Percentiles rank a stretch among this genome's conserved stretches.
phyloP scores from a whole-genome alignment of 2,113 vertebrate species.

The Merops nubicus region DNA sequence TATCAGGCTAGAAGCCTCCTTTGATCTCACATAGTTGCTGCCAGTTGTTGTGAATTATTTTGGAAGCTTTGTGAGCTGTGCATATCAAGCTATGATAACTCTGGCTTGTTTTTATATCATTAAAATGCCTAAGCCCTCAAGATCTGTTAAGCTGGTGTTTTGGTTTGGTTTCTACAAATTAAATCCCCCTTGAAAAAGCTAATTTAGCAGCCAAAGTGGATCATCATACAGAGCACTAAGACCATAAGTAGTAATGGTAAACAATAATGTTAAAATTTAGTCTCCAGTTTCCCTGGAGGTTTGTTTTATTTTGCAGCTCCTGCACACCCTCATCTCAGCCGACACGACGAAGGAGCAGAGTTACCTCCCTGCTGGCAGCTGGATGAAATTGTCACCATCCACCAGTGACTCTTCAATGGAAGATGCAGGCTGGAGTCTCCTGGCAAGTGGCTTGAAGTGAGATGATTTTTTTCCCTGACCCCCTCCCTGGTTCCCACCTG shows the following conservation, averaged over 20 bases:
- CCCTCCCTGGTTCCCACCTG: rapidly evolving
- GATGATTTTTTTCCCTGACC: not conserved
- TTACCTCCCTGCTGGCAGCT: not conserved
- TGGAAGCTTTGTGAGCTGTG: not conserved
- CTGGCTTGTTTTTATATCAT: not conserved
- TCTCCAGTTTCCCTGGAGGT: not conserved
- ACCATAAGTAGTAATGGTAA: not conserved
- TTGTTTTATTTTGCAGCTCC: not conserved
- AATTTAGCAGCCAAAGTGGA: not conserved
- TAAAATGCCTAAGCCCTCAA: not conserved
- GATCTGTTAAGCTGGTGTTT: not conserved
- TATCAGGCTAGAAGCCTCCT: not conserved
- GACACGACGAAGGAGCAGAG: not conserved
- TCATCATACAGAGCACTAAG: not conserved
- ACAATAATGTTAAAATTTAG: not conserved
- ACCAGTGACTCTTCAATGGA: not conserved
- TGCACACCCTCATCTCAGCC: not conserved
- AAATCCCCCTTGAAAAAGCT: not conserved
- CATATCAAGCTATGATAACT: not conserved
- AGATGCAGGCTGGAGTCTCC: not conserved
- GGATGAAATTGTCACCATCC: not conserved
- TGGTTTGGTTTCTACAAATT: not conserved
- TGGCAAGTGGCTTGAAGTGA: not conserved
- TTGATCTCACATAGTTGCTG: conserved; percentile 38
- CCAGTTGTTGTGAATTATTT: not conserved